Evolutionary conservation across 2,113 vertebrate genomes (phyloP).

Genomic region (Tragulus kanchil): DNA sequence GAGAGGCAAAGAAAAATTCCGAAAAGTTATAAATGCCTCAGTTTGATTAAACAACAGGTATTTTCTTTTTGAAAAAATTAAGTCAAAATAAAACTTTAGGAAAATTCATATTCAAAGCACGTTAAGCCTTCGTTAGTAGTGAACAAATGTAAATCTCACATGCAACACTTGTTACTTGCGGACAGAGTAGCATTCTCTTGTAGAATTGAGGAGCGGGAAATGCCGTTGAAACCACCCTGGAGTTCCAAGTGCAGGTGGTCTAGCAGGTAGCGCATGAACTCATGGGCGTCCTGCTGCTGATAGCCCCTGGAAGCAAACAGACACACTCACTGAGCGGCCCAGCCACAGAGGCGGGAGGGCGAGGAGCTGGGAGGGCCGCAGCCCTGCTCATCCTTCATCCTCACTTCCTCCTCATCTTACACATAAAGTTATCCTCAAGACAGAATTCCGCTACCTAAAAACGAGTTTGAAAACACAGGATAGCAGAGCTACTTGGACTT

Average conservation of each 20-base stretch:
- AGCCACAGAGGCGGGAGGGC: not conserved
- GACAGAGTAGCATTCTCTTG: constrained; percentile 90
- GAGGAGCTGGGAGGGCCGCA: not conserved
- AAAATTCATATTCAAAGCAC: constrained; percentile 39
- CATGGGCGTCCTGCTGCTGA: constrained; percentile 99
- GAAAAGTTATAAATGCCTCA: constrained; percentile 62
- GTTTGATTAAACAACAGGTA: constrained; percentile 37
- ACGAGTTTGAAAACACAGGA: not conserved
- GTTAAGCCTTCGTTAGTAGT: constrained; percentile 35
- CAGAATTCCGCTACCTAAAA: not conserved
- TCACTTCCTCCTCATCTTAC: not conserved
- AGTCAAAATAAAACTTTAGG: constrained; percentile 25
- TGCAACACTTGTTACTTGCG: constrained; percentile 93
- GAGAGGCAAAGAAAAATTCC: constrained; percentile 12
- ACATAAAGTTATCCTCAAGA: not conserved
- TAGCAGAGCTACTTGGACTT: not conserved
- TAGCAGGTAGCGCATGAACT: constrained; percentile 99
- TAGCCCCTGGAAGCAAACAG: constrained; percentile 92
- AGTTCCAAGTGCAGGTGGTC: constrained; percentile 99
- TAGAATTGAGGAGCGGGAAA: constrained; percentile 88
- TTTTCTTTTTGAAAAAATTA: constrained; percentile 18
- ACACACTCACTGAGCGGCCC: constrained; percentile 8
- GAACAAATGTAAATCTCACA: constrained; percentile 88
- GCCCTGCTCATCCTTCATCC: not conserved
- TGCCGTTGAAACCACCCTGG: constrained; percentile 93